Conservation (phyloP, 2,797 vertebrate genomes). For the Enteromius treurensis region DNA sequence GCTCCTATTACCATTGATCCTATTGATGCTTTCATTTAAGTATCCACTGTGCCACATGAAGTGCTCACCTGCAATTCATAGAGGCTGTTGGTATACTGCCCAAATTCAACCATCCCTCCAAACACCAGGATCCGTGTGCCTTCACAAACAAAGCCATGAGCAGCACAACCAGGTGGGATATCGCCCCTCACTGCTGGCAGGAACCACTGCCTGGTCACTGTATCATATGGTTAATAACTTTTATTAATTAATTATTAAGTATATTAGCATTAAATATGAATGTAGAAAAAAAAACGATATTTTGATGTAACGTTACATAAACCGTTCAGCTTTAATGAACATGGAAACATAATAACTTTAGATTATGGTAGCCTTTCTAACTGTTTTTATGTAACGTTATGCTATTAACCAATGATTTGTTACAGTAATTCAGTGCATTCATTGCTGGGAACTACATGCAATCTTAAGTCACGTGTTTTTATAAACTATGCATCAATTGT, state of each 20-base stretch:
- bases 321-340: neutral
- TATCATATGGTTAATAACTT: neutral
- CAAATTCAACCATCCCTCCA: conserved; percentile 98
- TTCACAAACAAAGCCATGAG: conserved; percentile 95
- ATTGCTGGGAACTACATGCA: neutral
- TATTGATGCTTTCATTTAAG: neutral
- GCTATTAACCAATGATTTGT: neutral
- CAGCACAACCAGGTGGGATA: conserved; percentile 96
- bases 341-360: neutral
- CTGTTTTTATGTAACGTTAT: neutral
- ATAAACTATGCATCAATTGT: neutral
- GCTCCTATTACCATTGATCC: neutral
- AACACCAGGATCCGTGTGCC: conserved; percentile 93
- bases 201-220: conserved; percentile 97
- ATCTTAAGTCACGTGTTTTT: neutral
- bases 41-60: neutral
- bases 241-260: neutral
- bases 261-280: neutral
- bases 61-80: conserved; percentile 93
- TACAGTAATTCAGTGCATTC: neutral
- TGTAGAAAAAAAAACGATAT: neutral
- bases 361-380: neutral
- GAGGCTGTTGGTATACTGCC: conserved; percentile 92
- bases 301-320: neutral
- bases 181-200: conserved; percentile 97